Percentiles rank a stretch among this genome's conserved stretches.
phyloP scores from a whole-genome alignment of 23 tunicate genomes.

The Ciona savignyi region DNA sequence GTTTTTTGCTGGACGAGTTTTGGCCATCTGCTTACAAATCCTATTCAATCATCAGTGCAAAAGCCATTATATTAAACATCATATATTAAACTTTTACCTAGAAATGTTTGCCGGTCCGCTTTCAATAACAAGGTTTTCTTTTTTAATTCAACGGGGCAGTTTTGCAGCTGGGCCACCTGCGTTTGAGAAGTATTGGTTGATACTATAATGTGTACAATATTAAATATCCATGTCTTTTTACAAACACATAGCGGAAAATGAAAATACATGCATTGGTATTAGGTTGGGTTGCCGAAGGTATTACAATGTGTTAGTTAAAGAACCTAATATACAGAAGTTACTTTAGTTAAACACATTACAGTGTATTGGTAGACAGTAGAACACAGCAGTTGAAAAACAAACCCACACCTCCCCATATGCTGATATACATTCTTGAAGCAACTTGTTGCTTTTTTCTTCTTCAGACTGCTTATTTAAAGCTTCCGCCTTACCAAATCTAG shows the following conservation, averaged over 20 bases:
- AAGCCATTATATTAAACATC: background rate
- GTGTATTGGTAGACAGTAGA: background rate
- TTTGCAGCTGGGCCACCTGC: slow-evolving; percentile 27
- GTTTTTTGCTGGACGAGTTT: too few relatives aligned
- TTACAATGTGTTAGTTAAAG: too few relatives aligned
- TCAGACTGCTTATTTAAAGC: slow-evolving; percentile 23
- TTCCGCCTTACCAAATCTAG: slow-evolving; percentile 52
- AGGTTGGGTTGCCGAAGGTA: too few relatives aligned
- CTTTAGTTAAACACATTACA: too few relatives aligned
- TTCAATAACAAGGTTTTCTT: slow-evolving; percentile 25
- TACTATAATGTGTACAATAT: background rate
- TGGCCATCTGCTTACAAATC: too few relatives aligned
- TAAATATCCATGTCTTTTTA: background rate
- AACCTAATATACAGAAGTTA: too few relatives aligned
- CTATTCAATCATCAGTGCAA: too few relatives aligned
- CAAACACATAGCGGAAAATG: too few relatives aligned
- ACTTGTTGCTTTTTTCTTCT: slow-evolving; percentile 57
- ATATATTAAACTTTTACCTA: slow-evolving; percentile 24
- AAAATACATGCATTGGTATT: too few relatives aligned
- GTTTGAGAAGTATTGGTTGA: background rate
- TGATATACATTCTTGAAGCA: slow-evolving; percentile 30
- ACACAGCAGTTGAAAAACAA: background rate
- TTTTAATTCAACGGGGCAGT: slow-evolving; percentile 37
- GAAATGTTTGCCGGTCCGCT: slow-evolving; percentile 35
- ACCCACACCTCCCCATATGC: slow-evolving; percentile 22